Evolutionary conservation across 2,888 invertebrate genomes (phyloP).

Genomic region (Leptopilina myrica): DNA sequence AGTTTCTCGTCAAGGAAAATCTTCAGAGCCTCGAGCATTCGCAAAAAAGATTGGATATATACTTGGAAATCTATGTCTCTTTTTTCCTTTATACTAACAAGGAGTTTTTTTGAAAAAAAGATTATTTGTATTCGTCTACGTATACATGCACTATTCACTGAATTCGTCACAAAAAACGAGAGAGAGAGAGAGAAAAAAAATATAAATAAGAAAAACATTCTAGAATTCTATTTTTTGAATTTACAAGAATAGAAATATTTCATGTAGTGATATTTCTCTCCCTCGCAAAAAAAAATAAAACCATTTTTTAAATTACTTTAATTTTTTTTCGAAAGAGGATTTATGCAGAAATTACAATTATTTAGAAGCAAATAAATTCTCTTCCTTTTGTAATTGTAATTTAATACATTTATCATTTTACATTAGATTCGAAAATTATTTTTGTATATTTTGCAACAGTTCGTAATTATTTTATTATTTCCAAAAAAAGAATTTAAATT

Average conservation of each 20-base stretch:
- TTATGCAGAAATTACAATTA: too few species aligned
- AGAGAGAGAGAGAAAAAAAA: not conserved
- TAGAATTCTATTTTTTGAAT: not conserved
- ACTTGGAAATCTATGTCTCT: not conserved
- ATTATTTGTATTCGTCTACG: not conserved
- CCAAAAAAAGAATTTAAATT: not conserved
- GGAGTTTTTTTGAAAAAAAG: not conserved
- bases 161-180: not conserved
- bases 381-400: too few species aligned
- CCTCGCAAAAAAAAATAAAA: too few species aligned
- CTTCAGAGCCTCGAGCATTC: slow-evolving; percentile 22
- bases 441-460: too few species aligned
- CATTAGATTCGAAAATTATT: too few species aligned
- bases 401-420: too few species aligned
- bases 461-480: not conserved
- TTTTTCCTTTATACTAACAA: not conserved
- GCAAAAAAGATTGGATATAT: not conserved
- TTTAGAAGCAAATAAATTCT: too few species aligned
- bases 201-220: not conserved
- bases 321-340: too few species aligned
- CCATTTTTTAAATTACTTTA: too few species aligned
- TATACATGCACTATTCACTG: not conserved
- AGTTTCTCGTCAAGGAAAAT: not conserved
- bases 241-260: not conserved
- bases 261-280: too few species aligned